Evolutionary conservation across 2,113 vertebrate genomes (phyloP).

Genomic region (Cichladusa arquata): DNA sequence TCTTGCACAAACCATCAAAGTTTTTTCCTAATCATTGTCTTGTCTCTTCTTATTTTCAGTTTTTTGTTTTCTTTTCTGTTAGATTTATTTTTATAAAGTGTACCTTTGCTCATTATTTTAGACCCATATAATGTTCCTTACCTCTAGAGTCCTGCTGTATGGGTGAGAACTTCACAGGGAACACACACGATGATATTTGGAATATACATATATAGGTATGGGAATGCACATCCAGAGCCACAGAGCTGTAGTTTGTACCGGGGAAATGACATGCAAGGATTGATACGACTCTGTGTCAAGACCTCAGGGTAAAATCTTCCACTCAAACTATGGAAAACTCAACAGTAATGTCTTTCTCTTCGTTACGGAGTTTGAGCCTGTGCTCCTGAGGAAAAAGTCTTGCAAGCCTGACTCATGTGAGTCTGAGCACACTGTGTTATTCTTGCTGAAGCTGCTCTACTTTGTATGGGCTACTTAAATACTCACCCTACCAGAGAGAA

Average conservation of each 20-base stretch:
- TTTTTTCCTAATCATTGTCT: accelerated
- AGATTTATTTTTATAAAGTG: neutral
- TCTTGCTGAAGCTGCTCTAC: neutral
- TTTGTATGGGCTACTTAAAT: neutral
- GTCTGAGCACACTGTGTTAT: neutral
- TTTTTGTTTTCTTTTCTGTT: neutral
- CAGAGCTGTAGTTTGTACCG: neutral
- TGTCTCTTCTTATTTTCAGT: neutral
- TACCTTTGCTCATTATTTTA: neutral
- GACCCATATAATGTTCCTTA: neutral
- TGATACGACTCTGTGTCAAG: neutral
- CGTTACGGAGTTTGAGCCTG: neutral
- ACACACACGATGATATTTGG: neutral
- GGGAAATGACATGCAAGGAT: neutral
- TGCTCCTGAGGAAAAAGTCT: neutral
- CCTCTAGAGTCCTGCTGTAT: neutral
- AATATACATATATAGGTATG: neutral
- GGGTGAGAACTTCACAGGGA: neutral
- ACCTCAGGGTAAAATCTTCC: neutral
- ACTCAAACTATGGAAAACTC: neutral
- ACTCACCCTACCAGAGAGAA: neutral
- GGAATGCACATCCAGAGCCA: neutral
- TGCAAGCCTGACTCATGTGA: neutral
- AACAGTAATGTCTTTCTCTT: neutral
- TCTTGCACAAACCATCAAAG: neutral